Evolutionary conservation across 2,113 vertebrate species (phyloP).

Genomic region (Syngnathus typhle): DNA sequence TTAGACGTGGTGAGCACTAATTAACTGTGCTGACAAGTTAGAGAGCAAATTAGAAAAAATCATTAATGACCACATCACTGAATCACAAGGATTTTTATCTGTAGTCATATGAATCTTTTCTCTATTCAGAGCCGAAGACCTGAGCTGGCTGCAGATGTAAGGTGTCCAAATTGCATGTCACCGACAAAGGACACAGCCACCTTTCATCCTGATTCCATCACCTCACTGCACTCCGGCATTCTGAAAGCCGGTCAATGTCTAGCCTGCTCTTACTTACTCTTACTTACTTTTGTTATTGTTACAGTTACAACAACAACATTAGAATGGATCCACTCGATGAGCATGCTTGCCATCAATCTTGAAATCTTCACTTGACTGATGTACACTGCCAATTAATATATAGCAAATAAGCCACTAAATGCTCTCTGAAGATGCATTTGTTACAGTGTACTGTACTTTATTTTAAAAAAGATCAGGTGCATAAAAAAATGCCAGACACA

Average conservation of each 20-base stretch:
- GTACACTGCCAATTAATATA: not conserved
- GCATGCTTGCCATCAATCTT: not conserved
- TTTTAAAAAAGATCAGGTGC: not conserved
- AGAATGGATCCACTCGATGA: conserved; percentile 16
- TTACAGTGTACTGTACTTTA: not conserved
- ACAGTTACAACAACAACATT: conserved; percentile 4
- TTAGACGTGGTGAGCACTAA: no score
- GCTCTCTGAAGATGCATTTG: not conserved
- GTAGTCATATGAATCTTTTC: not conserved
- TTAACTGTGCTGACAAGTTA: not conserved
- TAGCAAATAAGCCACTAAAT: not conserved
- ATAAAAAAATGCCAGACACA: not conserved
- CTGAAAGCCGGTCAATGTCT: conserved; percentile 2
- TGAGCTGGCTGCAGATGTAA: conserved; percentile 69
- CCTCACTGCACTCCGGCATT: conserved; percentile 4
- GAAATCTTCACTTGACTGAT: not conserved
- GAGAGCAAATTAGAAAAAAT: no score
- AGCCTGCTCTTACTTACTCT: not conserved
- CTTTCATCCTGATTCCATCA: not conserved
- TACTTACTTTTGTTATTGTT: not conserved
- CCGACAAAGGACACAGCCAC: not conserved
- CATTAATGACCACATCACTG: not conserved
- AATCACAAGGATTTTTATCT: not conserved
- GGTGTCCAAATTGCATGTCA: not conserved
- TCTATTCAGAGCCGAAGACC: conserved; percentile 64